Conservation (phyloP, 2,797 vertebrate species). For the Gymnoscopelus microlampas region DNA sequence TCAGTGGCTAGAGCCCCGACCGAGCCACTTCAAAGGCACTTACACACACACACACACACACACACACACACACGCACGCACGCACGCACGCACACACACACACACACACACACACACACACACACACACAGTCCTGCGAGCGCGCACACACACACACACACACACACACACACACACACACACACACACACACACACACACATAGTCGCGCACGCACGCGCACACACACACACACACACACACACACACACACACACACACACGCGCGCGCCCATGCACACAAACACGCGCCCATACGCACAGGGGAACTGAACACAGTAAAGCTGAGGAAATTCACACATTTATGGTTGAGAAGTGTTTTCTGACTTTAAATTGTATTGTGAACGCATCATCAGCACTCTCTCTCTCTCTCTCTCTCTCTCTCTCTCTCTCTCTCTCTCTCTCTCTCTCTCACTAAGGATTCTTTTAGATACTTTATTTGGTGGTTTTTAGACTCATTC, state of each 20-base stretch:
- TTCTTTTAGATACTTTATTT: no score
- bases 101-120: neutral
- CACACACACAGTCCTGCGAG: slow-evolving; percentile 37
- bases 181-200: neutral
- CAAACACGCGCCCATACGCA: neutral
- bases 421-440: neutral
- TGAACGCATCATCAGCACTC: slow-evolving; percentile 20
- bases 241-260: slow-evolving; percentile 23
- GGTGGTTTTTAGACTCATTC: no score
- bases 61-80: slow-evolving; percentile 19
- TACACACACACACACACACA: slow-evolving; percentile 42
- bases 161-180: slow-evolving; percentile 12
- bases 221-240: slow-evolving; percentile 40
- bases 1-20: slow-evolving; percentile 65
- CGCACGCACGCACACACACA: slow-evolving; percentile 4
- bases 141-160: slow-evolving; percentile 24
- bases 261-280: slow-evolving; percentile 20
- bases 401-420: neutral
- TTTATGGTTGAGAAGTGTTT: slow-evolving; percentile 34
- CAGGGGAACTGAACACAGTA: neutral
- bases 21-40: slow-evolving; percentile 65
- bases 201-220: slow-evolving; percentile 4
- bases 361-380: neutral
- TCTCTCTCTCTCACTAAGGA: neutral
- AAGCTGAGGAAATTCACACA: no score